Evolutionary conservation across 1,140 invertebrate genomes (phyloP).

Genomic region (Drosophila repletoides): DNA sequence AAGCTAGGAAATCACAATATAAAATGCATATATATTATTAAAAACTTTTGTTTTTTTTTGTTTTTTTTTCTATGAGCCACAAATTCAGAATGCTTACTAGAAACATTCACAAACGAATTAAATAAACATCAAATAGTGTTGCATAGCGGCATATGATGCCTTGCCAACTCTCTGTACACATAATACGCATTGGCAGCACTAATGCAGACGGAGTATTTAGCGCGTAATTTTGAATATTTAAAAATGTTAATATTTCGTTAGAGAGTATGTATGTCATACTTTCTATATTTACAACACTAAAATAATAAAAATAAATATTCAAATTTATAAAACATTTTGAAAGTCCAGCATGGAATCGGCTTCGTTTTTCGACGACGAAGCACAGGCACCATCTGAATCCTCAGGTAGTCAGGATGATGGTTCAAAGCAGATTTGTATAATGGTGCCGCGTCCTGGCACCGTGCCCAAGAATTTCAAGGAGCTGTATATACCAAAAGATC

Average conservation of each 20-base stretch:
- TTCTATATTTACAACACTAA: constrained; percentile 12
- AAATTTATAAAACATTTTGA: not conserved
- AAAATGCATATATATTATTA: too few relatives aligned
- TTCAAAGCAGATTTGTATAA: constrained; percentile 43
- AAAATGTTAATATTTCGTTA: too few relatives aligned
- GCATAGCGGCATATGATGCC: too few relatives aligned
- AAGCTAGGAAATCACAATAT: too few relatives aligned
- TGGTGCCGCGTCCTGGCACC: constrained; percentile 66
- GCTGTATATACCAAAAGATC: constrained; percentile 52
- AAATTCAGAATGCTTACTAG: too few relatives aligned
- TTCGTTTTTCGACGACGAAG: not conserved
- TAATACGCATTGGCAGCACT: too few relatives aligned
- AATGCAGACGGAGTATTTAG: too few relatives aligned
- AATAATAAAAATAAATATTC: constrained; percentile 4
- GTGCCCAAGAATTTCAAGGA: constrained; percentile 57
- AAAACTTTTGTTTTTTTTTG: too few relatives aligned
- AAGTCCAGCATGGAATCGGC: not conserved
- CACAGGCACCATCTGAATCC: not conserved
- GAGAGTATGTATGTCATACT: too few relatives aligned
- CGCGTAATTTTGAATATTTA: constrained; percentile 6
- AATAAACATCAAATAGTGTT: too few relatives aligned
- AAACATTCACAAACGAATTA: not conserved
- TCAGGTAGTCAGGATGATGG: not conserved
- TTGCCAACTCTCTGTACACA: too few relatives aligned
- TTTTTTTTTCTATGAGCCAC: too few relatives aligned